Conservation (phyloP, 1,140 invertebrate genomes). For the Orius insidiosus region DNA sequence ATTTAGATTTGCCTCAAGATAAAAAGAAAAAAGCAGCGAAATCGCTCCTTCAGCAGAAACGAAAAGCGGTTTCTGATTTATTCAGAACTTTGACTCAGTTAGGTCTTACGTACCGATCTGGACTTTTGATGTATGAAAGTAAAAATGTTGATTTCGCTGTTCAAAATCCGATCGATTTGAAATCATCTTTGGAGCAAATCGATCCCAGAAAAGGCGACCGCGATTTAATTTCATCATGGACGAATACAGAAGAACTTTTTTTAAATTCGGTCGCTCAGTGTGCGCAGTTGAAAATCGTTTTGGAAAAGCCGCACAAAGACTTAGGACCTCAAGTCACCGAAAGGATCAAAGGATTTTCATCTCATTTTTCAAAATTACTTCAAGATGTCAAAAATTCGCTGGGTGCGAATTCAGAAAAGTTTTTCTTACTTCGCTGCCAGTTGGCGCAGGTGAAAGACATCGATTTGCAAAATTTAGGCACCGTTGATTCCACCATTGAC, state of each 20-base stretch:
- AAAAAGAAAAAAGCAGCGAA: slow-evolving; percentile 68
- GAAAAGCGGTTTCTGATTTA: slow-evolving; percentile 61
- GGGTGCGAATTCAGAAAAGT: slow-evolving; percentile 23
- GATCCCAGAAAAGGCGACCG: slow-evolving; percentile 34
- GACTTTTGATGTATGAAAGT: slow-evolving; percentile 35
- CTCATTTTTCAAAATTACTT: slow-evolving; percentile 36
- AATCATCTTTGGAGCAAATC: slow-evolving; percentile 29
- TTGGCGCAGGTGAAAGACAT: slow-evolving; percentile 17
- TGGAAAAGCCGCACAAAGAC: slow-evolving; percentile 50
- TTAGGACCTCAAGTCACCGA: slow-evolving; percentile 64
- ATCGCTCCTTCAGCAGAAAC: slow-evolving; percentile 65
- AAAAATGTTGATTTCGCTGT: slow-evolving; percentile 25
- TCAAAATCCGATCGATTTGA: slow-evolving; percentile 40
- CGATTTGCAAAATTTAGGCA: neutral
- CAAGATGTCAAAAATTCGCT: slow-evolving; percentile 29
- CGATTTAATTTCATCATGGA: slow-evolving; percentile 43
- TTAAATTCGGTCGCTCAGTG: slow-evolving; percentile 50
- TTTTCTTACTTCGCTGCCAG: slow-evolving; percentile 24
- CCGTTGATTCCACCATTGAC: too few relatives aligned
- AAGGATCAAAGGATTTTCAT: slow-evolving; percentile 62
- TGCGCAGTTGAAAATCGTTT: slow-evolving; percentile 41
- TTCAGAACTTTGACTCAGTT: slow-evolving; percentile 55
- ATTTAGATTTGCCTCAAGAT: slow-evolving; percentile 33
- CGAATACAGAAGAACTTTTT: slow-evolving; percentile 57
- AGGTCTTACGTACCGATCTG: slow-evolving; percentile 65